Percentiles rank a stretch among this genome's conserved stretches.
Conservation (phyloP, 2,888 invertebrate species). For the Boloria selene region DNA sequence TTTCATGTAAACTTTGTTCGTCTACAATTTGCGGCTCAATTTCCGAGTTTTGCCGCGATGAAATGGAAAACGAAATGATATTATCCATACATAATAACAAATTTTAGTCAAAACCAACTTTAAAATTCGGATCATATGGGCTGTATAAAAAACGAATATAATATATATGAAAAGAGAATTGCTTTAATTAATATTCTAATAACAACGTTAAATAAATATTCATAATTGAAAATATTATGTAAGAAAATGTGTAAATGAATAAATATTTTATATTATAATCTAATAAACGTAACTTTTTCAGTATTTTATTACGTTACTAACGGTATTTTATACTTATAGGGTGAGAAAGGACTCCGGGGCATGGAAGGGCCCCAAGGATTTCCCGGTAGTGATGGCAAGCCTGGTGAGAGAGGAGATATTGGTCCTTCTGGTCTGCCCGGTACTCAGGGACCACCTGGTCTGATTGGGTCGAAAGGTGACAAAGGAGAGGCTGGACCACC, state of each 20-base stretch:
- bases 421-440: conserved; percentile 87
- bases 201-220: too few relatives aligned
- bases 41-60: conserved; percentile 32
- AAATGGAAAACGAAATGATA: conserved; percentile 34
- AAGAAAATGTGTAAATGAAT: too few relatives aligned
- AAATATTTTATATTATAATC: conserved; percentile 16
- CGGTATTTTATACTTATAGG: conserved; percentile 51
- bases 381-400: conserved; percentile 84
- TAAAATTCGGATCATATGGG: neutral
- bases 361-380: conserved; percentile 85
- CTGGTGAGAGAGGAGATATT: conserved; percentile 86
- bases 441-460: conserved; percentile 85
- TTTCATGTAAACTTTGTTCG: conserved; percentile 28
- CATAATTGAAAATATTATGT: too few relatives aligned
- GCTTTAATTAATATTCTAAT: too few relatives aligned
- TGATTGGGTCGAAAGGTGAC: conserved; percentile 86
- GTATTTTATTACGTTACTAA: neutral
- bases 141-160: conserved; percentile 17
- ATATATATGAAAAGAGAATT: neutral
- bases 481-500: conserved; percentile 88
- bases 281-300: neutral
- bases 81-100: conserved; percentile 37
- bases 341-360: conserved; percentile 86
- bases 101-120: conserved; percentile 19
- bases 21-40: conserved; percentile 35